These are phyloP conservation scores for Onthophagus taurus DNA, from an alignment of 1,140 invertebrate genomes.

Conservation along the genomic window DNA sequence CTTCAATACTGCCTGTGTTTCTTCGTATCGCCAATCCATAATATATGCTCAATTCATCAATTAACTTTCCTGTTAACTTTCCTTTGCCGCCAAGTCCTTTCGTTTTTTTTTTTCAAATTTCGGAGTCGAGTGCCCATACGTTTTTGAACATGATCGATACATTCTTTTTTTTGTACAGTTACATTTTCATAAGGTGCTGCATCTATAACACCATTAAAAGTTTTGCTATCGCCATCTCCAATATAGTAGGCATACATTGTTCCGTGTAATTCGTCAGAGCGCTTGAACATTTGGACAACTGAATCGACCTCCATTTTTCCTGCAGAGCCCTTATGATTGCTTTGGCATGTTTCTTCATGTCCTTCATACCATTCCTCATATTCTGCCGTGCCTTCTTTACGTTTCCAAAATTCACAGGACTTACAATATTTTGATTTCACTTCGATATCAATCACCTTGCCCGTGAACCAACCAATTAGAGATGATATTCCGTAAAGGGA, in stretches of 20 bases:
- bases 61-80: slow-evolving; percentile 3
- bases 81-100: slow-evolving; percentile 13
- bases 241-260: slow-evolving; percentile 4
- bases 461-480: slow-evolving; percentile 19
- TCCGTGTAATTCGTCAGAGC: slow-evolving; percentile 16
- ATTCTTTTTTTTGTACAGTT: slow-evolving; percentile 17
- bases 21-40: slow-evolving; percentile 26
- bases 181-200: slow-evolving; percentile 5
- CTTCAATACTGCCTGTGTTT: slow-evolving; percentile 18
- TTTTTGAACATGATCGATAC: slow-evolving; percentile 23
- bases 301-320: too few relatives aligned
- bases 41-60: slow-evolving; percentile 16
- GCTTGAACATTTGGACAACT: slow-evolving; percentile 25
- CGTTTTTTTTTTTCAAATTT: neutral
- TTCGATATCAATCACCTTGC: slow-evolving; percentile 23
- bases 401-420: slow-evolving; percentile 18
- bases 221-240: slow-evolving; percentile 2
- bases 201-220: neutral
- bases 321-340: too few relatives aligned
- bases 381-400: slow-evolving; percentile 11
- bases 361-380: too few relatives aligned
- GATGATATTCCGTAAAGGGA: slow-evolving; percentile 21
- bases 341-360: too few relatives aligned
- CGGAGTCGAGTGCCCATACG: slow-evolving; percentile 17
- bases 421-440: too few relatives aligned